phyloP scores from a whole-genome alignment of 2,113 vertebrate genomes.

The Ariopsis seemanni region DNA sequence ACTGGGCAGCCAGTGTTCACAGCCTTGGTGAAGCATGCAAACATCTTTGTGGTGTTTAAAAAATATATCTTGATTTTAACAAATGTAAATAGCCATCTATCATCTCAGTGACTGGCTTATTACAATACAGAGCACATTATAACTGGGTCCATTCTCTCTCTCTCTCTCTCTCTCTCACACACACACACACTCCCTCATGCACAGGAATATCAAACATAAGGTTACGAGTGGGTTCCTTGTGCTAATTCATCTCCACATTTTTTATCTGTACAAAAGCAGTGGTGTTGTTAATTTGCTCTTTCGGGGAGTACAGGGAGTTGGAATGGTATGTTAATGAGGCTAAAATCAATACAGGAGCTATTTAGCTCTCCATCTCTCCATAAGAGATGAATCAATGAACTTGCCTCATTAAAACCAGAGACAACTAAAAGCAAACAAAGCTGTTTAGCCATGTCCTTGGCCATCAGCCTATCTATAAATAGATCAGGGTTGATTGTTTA shows the following conservation, averaged over 20 bases:
- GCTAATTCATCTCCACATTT: neutral
- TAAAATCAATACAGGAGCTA: neutral
- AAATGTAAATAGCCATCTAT: neutral
- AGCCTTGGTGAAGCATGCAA: neutral
- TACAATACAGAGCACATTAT: neutral
- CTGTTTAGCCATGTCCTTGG: neutral
- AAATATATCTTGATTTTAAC: neutral
- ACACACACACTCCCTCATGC: neutral
- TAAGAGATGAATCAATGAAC: neutral
- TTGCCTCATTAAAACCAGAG: neutral
- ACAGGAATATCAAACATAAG: neutral
- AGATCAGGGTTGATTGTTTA: no score
- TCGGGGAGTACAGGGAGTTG: neutral
- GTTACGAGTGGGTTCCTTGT: neutral
- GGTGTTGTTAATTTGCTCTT: neutral
- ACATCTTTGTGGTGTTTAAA: neutral
- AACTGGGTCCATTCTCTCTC: neutral
- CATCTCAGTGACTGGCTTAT: neutral
- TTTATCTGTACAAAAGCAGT: neutral
- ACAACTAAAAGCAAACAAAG: constrained; percentile 6
- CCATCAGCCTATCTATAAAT: neutral
- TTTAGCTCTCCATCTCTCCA: neutral
- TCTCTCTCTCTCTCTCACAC: constrained; percentile 27
- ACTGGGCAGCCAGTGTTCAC: neutral
- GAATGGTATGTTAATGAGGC: constrained; percentile 14